Conservation (phyloP, 2,888 invertebrate genomes). For the Drosophila rubida region DNA sequence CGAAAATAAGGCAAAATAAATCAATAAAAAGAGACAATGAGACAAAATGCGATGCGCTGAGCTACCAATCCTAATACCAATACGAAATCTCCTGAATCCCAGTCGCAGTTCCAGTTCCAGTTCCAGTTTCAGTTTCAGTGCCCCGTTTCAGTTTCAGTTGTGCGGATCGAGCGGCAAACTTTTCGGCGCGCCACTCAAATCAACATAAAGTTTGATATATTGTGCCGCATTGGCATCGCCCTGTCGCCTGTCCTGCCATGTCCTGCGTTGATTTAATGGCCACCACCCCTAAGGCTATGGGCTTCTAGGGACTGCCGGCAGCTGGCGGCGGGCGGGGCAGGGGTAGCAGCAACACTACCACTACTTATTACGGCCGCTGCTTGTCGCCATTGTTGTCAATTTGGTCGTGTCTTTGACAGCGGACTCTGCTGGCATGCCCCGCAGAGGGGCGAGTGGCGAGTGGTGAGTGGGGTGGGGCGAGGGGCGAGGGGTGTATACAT, state of each 20-base stretch:
- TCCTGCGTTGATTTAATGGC: conserved; percentile 78
- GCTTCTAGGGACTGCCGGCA: neutral
- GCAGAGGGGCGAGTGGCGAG: neutral
- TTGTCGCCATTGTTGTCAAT: conserved; percentile 80
- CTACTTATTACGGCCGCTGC: conserved; percentile 74
- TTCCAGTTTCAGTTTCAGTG: conserved; percentile 29
- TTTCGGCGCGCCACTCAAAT: conserved; percentile 76
- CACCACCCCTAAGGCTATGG: conserved; percentile 40
- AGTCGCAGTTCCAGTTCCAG: conserved; percentile 12
- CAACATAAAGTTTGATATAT: conserved; percentile 80
- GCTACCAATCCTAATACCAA: conserved; percentile 19
- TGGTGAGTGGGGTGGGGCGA: neutral
- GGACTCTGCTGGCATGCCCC: conserved; percentile 19
- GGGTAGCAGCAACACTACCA: conserved; percentile 38
- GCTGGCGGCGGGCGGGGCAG: neutral
- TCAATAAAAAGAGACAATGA: conserved; percentile 79
- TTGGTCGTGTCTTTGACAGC: conserved; percentile 75
- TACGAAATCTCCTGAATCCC: conserved; percentile 10
- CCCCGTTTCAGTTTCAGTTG: conserved; percentile 39
- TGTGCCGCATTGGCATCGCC: conserved; percentile 69
- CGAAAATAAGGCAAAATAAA: conserved; percentile 58
- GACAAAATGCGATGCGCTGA: conserved; percentile 49
- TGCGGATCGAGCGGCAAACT: conserved; percentile 52
- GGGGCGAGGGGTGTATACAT: conserved; percentile 2
- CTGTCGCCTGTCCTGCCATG: conserved; percentile 49